phyloP scores from a whole-genome alignment of 1,140 invertebrate species.

The Trichonephila clavata region DNA sequence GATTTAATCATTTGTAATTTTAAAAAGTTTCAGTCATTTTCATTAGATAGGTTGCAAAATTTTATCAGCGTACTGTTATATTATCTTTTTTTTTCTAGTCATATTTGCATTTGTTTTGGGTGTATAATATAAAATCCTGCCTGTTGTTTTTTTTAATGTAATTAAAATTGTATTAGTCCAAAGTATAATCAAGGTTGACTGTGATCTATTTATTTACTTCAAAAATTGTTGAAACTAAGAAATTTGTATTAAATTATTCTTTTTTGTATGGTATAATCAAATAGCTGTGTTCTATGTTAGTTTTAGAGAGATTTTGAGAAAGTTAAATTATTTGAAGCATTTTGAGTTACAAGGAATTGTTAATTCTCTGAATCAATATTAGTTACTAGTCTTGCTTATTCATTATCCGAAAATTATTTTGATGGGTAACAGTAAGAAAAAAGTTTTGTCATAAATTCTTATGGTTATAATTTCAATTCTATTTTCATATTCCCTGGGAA shows the following conservation, averaged over 20 bases:
- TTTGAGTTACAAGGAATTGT: background rate
- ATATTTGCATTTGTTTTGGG: background rate
- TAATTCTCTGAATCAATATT: no score
- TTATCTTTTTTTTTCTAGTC: background rate
- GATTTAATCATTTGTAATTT: no score
- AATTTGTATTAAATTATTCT: background rate
- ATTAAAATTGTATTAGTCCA: conserved; percentile 2
- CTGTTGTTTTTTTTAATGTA: background rate
- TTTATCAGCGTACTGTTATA: background rate
- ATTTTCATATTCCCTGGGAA: no score
- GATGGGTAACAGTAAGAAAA: no score
- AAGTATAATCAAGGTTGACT: background rate
- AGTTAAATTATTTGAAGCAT: background rate
- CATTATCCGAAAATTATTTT: no score
- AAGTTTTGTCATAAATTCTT: no score
- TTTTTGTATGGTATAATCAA: background rate
- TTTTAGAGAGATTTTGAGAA: background rate
- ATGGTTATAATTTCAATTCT: no score
- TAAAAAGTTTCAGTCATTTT: background rate
- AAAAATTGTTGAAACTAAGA: background rate
- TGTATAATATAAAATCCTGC: background rate
- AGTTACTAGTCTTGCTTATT: no score
- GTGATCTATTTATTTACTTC: conserved; percentile 5
- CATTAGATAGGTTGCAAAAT: background rate
- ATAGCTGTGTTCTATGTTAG: background rate